Percentiles rank a stretch among this genome's conserved stretches.
Evolutionary conservation across 2,888 invertebrate genomes (phyloP).

Genomic region (Troglohyphantes excavatus): DNA sequence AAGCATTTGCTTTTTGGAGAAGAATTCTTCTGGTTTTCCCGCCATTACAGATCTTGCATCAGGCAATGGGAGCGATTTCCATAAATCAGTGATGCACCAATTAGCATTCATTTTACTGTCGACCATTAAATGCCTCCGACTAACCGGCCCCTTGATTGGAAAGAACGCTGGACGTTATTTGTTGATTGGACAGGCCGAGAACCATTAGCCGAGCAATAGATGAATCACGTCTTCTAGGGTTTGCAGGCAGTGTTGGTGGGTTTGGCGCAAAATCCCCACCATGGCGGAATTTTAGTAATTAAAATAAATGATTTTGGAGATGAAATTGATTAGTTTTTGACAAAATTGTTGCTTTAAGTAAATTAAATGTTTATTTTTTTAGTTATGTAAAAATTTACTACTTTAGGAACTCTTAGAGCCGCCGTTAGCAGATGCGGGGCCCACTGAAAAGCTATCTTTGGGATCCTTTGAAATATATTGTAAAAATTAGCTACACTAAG

Average conservation of each 20-base stretch:
- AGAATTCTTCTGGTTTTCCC: neutral
- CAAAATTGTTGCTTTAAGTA: too few species aligned
- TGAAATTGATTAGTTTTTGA: too few species aligned
- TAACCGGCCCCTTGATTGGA: neutral
- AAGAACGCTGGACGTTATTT: conserved; percentile 48
- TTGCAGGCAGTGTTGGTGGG: neutral
- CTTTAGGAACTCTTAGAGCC: too few species aligned
- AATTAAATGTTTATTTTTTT: too few species aligned
- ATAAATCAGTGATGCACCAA: conserved; percentile 63
- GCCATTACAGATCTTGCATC: neutral
- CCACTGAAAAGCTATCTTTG: too few species aligned
- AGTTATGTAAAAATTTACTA: too few species aligned
- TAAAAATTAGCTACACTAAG: too few species aligned
- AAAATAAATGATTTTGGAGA: too few species aligned
- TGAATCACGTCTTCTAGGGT: conserved; percentile 25
- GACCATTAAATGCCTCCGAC: conserved; percentile 31
- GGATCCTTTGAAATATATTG: too few species aligned
- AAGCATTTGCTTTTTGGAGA: neutral
- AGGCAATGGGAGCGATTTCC: conserved; percentile 47
- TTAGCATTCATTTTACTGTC: conserved; percentile 50
- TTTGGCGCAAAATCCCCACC: too few species aligned
- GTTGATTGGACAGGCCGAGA: conserved; percentile 55
- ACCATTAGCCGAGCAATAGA: conserved; percentile 50
- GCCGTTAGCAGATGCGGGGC: too few species aligned
- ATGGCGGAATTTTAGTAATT: too few species aligned